Evolutionary conservation across 2,113 vertebrate genomes (phyloP), one percentile per base, ranked within the genome.

Genomic region (Ginglymostoma cirratum): DNA sequence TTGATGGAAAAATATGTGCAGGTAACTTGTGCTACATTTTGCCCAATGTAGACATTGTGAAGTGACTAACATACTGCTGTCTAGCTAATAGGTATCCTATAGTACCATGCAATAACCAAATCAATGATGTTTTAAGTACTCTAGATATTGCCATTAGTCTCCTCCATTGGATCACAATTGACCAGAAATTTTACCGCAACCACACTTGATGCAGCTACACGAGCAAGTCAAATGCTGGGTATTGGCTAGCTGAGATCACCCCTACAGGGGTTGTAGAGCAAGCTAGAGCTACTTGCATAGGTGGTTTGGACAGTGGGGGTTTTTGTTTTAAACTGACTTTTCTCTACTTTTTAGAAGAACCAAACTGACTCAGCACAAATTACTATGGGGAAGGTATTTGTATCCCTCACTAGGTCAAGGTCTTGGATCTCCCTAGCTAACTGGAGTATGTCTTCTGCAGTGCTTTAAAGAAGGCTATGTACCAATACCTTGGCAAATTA

Each of bases 1-100:
- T 76, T 23, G 90, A 95, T 72, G 65, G 52, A 61, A 93, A 78
- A 70, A 42, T 17, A 4, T 96, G 96, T 92, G 70, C 17, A 95
- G 96, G 96, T 95, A 38, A 30, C 27, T 67, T 69, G 17, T 61
- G 45, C 5, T 65, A 61, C 48, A 61, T 61, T 12, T 61, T 61
- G 55, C 8, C 12, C 55, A 61, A 61, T 61, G 12, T 0, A 61
- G 55, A 61, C 12, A 61, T 7, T 61, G 55, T 61, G 48, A 61
- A 61, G 7, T 61, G 12, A 8, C 70, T 72, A 48, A 48, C 48
- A 48, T 48, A 48, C 48, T 48, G 48, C 48, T 48, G 48, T 3
- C 48, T 48, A 3, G 3, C 48, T 48, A 48, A 48, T 89, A 14
- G 2, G 3, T 90, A 90, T 34, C 14, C 24, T 4, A 34, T 1